Evolutionary conservation across 1,140 invertebrate genomes (phyloP).

Genomic region (Lordiphosa stackelbergi): DNA sequence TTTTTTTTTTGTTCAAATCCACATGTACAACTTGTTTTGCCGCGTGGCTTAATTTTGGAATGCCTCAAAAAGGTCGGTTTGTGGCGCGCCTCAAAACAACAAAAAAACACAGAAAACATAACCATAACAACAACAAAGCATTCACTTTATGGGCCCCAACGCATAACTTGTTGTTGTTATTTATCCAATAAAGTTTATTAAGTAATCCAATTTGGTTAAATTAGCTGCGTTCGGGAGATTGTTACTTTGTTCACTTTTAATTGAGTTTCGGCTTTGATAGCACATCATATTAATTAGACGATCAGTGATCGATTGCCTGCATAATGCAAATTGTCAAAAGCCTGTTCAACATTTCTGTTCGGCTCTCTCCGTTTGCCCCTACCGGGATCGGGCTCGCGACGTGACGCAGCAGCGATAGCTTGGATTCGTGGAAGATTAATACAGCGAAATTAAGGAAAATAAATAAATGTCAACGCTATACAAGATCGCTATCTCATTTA

Average conservation of each 20-base stretch:
- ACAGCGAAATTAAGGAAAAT: slow-evolving; percentile 77
- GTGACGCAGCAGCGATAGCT: slow-evolving; percentile 35
- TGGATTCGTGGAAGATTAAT: slow-evolving; percentile 77
- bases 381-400: slow-evolving; percentile 18
- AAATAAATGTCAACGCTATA: slow-evolving; percentile 77
- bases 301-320: slow-evolving; percentile 57
- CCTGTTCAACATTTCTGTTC: slow-evolving; percentile 12
- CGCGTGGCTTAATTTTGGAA: slow-evolving; percentile 59
- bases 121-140: slow-evolving; percentile 50
- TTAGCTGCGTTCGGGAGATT: slow-evolving; percentile 54
- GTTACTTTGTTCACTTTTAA: slow-evolving; percentile 41
- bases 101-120: slow-evolving; percentile 17
- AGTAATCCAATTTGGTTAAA: slow-evolving; percentile 77
- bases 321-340: slow-evolving; percentile 69
- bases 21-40: slow-evolving; percentile 64
- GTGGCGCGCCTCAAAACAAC: slow-evolving; percentile 59
- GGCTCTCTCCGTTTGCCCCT: neutral
- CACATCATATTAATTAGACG: slow-evolving; percentile 41
- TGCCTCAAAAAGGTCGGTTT: slow-evolving; percentile 70
- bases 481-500: slow-evolving; percentile 77
- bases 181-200: slow-evolving; percentile 76
- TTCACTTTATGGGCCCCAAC: slow-evolving; percentile 60
- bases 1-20: slow-evolving; percentile 39
- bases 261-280: slow-evolving; percentile 55
- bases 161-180: slow-evolving; percentile 53